Evolutionary conservation across 2,113 vertebrate species (phyloP).

Genomic region (Misgurnus anguillicaudatus): DNA sequence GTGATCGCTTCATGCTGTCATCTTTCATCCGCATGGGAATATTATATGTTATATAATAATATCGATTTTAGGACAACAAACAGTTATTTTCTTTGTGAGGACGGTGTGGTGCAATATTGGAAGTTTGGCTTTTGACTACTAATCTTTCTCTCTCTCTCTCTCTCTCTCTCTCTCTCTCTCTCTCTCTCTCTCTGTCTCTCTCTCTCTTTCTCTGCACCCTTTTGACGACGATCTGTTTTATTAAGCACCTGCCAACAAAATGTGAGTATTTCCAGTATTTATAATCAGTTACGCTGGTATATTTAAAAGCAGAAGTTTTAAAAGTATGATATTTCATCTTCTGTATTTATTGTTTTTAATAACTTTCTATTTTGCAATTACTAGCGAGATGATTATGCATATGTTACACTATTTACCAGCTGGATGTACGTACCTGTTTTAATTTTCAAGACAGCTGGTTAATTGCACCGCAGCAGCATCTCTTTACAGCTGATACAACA

Average conservation of each 20-base stretch:
- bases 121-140: constrained; percentile 33
- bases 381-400: neutral
- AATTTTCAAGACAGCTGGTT: neutral
- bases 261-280: constrained; percentile 45
- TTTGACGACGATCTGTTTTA: constrained; percentile 27
- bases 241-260: constrained; percentile 43
- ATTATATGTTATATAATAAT: neutral
- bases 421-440: neutral
- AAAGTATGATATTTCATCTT: neutral
- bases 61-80: neutral
- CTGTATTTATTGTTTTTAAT: neutral
- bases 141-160: constrained; percentile 20
- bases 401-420: neutral
- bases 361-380: neutral
- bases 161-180: constrained; percentile 18
- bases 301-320: neutral
- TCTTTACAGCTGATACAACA: constrained; percentile 27
- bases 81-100: neutral
- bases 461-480: neutral
- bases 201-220: constrained; percentile 6
- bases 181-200: constrained; percentile 30
- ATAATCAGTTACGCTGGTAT: neutral
- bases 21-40: neutral
- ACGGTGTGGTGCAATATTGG: neutral
- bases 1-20: neutral